phyloP scores from a whole-genome alignment of 2,113 vertebrate species.

The Sterrhoptilus dennistouni region DNA sequence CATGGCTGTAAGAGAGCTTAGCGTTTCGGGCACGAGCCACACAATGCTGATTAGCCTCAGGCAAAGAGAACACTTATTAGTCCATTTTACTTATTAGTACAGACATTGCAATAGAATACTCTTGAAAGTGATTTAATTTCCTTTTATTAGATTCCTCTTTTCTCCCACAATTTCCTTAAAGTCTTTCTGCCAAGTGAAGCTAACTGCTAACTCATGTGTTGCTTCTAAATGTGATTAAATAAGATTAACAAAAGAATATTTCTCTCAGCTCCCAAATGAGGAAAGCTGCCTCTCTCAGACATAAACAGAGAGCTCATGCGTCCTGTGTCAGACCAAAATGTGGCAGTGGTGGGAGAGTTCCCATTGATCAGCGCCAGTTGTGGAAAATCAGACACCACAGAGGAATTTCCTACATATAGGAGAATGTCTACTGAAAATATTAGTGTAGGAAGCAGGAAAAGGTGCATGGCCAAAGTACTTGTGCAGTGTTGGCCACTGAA shows the following conservation, averaged over 20 bases:
- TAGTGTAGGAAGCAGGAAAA: background rate
- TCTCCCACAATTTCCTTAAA: conserved; percentile 20
- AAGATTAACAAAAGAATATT: conserved; percentile 9
- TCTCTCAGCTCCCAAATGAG: background rate
- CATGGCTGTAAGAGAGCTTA: background rate
- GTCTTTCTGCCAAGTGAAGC: background rate
- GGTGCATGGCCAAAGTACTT: fast-evolving
- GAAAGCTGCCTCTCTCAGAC: background rate
- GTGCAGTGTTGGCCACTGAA: background rate
- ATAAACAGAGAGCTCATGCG: background rate
- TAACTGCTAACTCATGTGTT: conserved; percentile 33
- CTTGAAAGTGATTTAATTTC: conserved; percentile 34
- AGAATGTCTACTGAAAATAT: background rate
- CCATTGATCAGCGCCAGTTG: background rate
- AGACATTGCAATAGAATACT: conserved; percentile 22
- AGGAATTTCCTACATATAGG: background rate
- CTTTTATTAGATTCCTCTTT: conserved; percentile 5
- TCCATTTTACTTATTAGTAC: conserved; percentile 27
- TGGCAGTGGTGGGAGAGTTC: background rate
- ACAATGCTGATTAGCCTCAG: background rate
- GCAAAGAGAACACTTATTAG: conserved; percentile 18
- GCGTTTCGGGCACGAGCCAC: background rate
- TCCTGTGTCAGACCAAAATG: background rate
- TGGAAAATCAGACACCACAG: background rate
- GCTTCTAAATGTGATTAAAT: background rate